phyloP scores from a whole-genome alignment of 2,888 invertebrate species.

The Synergus umbraculus region DNA sequence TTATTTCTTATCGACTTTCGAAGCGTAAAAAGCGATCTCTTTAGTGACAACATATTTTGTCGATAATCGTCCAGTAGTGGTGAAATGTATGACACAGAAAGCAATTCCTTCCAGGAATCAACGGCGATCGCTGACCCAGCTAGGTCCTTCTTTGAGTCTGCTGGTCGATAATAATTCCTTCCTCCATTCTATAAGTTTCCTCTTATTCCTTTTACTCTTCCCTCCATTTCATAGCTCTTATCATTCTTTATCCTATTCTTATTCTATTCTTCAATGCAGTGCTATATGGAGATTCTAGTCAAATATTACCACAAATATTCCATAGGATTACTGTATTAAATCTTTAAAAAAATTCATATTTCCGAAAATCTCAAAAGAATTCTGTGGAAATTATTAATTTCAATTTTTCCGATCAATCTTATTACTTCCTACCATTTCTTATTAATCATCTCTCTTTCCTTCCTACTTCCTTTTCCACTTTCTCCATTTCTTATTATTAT shows the following conservation, averaged over 20 bases:
- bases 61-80: slow-evolving; percentile 35
- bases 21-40: slow-evolving; percentile 22
- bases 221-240: not conserved
- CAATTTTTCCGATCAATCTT: not conserved
- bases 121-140: slow-evolving; percentile 46
- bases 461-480: not conserved
- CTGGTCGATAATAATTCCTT: slow-evolving; percentile 53
- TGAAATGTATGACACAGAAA: slow-evolving; percentile 36
- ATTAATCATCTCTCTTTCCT: not conserved
- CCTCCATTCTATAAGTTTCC: not conserved
- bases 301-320: no score
- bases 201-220: not conserved
- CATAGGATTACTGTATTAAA: no score
- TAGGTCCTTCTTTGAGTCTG: slow-evolving; percentile 47
- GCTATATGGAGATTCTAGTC: no score
- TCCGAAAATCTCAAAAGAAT: no score
- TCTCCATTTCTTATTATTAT: not conserved
- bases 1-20: slow-evolving; percentile 23
- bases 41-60: slow-evolving; percentile 31
- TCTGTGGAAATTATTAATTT: no score
- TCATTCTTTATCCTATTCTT: not conserved
- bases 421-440: not conserved
- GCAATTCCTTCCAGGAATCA: slow-evolving; percentile 25
- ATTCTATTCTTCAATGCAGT: not conserved
- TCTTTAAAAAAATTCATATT: no score